Base-by-base conservation (phyloP, 2,113 vertebrate species). In the Smithornis capensis region DNA sequence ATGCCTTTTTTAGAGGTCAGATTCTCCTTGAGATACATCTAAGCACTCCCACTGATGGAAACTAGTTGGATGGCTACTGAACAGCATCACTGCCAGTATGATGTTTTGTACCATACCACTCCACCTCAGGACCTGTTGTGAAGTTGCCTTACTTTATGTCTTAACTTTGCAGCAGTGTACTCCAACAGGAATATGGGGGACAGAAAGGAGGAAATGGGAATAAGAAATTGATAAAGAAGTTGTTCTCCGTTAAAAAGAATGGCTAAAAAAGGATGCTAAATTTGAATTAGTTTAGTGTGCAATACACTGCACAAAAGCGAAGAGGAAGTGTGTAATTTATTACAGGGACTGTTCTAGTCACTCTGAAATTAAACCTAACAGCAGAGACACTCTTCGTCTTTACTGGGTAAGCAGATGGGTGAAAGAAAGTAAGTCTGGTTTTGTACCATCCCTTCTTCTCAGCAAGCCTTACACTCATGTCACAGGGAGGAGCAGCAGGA, bases 371-470 rank as follows among this genome's bases (percentile, higher is more conserved):
- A 87, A 38, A 37, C 42, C 23, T 82, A 55, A 45, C 50, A 71
- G 81, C 59, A 95, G 56, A 85, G 88, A 8, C 50, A 40, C 42
- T 38, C 53, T 74, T 64, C 49, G 24, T 67, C 73, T 91, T 87
- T 71, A 45, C 56, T 84, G 67, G 53, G 40, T 87, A 65, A 87
- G 91, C 87, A 95, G 91, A 89, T 79, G 93, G 83, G 62, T 89
- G 57, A 84, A 71, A 62, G 49, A 89, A 80, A 69, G 17, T 49
- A 40, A 87, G 49, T 82, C 81, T 89, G 90, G 2, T 87, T 92
- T 75, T 87, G 52, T 83, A 85, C 33, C 55, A 85, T 79, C 45
- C 42, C 65, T 67, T 56, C 79, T 76, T 86, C 87, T 85, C 89
- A 62, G 81, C 62, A 79, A 87, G 69, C 81, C 55, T 69, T 91